Percentiles rank a stretch among this genome's conserved stretches.
Conservation (phyloP, 2,113 vertebrate genomes). For the Plecturocebus donacophilus region DNA sequence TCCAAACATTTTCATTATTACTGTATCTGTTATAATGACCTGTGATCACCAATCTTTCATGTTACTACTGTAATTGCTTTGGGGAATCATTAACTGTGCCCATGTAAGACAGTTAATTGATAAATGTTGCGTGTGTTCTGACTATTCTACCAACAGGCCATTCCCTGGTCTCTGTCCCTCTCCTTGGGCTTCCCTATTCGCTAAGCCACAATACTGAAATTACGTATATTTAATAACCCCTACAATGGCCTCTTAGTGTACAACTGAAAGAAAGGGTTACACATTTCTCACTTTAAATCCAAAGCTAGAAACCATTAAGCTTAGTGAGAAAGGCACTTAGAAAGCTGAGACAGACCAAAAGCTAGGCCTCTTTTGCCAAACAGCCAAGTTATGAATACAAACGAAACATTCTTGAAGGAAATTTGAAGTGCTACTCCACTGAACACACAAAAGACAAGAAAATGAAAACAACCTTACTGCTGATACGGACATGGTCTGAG, state of each 20-base stretch:
- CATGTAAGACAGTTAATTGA: not conserved
- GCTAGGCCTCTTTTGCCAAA: not conserved
- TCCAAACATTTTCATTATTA: not conserved
- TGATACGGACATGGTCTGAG: not conserved
- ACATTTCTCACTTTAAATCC: not conserved
- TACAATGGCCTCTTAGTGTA: not conserved
- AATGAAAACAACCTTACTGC: not conserved
- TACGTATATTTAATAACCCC: not conserved
- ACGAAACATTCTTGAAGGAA: not conserved
- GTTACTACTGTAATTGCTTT: not conserved
- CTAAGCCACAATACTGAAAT: not conserved
- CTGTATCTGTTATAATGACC: not conserved
- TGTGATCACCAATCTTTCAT: not conserved
- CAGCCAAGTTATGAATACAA: not conserved
- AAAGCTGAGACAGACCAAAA: not conserved
- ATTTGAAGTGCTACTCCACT: not conserved
- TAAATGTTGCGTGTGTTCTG: not conserved
- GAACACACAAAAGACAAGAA: not conserved
- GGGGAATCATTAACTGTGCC: not conserved
- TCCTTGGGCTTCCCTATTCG: not conserved
- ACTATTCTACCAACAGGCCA: not conserved
- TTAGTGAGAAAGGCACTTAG: not conserved
- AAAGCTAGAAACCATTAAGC: not conserved
- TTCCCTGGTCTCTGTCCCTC: not conserved
- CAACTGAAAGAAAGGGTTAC: not conserved